Base-by-base conservation (phyloP, 1,140 invertebrate species). In the Cydia strobilella region DNA sequence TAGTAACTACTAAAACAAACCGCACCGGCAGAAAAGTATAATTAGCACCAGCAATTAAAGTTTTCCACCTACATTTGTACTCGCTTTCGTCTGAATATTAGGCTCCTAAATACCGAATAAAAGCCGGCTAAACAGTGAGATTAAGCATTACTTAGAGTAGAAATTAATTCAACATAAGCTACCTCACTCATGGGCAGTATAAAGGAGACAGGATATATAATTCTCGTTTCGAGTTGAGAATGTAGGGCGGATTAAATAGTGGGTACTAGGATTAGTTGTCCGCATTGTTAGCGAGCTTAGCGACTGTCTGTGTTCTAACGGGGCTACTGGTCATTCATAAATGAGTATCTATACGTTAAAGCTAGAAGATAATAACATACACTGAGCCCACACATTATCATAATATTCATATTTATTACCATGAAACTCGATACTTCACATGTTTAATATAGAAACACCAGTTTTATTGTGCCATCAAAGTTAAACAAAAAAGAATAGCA, bases 221-320 rank as follows among this genome's bases (percentile, higher is more conserved):
- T n/a, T 6, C 54, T 59, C 54, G 51, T 54, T 54, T n/a, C 15
- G 18, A 59, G 54, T 23, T 59, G 20, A 25, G 25, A 18, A 35
- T 69, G 31, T 35, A 69, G 63, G 31, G 65, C 65, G 65, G 35
- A 69, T 35, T 69, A n/a, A n/a, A n/a, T n/a, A 39, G n/a, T 69
- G 65, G 27, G 65, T 10, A n/a, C 13, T 31, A 18, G 65, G 65
- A 69, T 69, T 69, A 69, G 65, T 35, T 35, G 65, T 18, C 65
- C 35, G n/a, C 65, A 69, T 69, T 35, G 65, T 35, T 69, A n/a
- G 65, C 35, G 15, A 23, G 31, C 31, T 69, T 39, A 39, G 31
- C n/a, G 13, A 66, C 10, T 69, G 65, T 3, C 65, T 1, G 25
- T 10, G 31, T 9, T 35, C 31, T n/a, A 59, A 69, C 35, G 18